These are phyloP conservation scores for Saxicola maurus DNA, from an alignment of 2,797 vertebrate species.

Conservation along the genomic window DNA sequence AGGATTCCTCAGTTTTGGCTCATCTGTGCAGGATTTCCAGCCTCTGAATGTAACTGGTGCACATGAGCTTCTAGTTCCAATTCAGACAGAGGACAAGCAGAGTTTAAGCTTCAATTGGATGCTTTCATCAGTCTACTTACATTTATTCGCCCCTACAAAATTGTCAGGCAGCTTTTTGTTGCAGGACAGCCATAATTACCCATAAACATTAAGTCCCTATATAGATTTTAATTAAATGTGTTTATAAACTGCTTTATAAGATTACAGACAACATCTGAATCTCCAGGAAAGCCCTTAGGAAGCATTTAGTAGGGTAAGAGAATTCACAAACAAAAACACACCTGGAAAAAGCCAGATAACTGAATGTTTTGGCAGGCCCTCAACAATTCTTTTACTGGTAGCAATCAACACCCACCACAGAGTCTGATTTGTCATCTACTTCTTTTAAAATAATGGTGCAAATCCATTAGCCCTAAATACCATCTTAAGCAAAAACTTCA, in stretches of 20 bases:
- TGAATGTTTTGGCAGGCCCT: background rate
- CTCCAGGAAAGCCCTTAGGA: constrained; percentile 20
- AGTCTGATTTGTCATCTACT: background rate
- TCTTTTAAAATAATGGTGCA: background rate
- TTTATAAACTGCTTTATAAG: constrained; percentile 10
- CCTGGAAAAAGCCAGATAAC: background rate
- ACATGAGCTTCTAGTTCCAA: background rate
- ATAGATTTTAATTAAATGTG: constrained; percentile 12
- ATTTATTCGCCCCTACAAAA: background rate
- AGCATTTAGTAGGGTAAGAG: background rate
- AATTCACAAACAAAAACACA: constrained; percentile 31
- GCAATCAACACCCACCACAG: background rate
- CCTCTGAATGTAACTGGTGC: background rate
- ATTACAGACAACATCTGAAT: background rate
- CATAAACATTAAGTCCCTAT: background rate
- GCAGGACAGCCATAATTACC: background rate
- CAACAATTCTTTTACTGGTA: background rate
- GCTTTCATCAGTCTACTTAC: background rate
- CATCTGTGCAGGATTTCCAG: background rate
- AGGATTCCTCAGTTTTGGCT: background rate
- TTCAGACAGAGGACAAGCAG: background rate
- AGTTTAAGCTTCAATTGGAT: background rate
- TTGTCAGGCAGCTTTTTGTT: background rate
- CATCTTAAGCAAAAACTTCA: background rate
- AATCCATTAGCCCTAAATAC: background rate